Evolutionary conservation across 1,140 invertebrate species (phyloP), one percentile per base, ranked within the genome.

Genomic region (Thaumetopoea pityocampa): DNA sequence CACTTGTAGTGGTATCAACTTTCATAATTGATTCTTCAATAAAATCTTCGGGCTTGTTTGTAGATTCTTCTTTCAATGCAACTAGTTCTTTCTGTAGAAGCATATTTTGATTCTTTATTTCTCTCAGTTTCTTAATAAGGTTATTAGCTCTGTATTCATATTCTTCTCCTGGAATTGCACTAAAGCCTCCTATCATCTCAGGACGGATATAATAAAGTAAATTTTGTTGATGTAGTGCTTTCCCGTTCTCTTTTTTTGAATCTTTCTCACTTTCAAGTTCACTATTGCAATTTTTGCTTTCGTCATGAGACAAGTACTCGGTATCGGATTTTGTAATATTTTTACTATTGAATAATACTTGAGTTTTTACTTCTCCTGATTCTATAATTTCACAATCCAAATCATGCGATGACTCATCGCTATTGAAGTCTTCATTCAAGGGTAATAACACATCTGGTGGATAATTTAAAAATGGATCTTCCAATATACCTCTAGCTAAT

Each of bases 101-200:
- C 3, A 57, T 27, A 40, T 83, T 83, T 50, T 80, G 63, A 6
- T 59, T 54, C 59, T 83, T 83, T n/a, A 83, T 68, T 30, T 79
- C 67, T 42, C 76, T 52, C 11, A 83, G 37, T 50, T 78, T 80
- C 5, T 45, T 46, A 9, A 80, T 47, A 4, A 83, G 49, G 35
- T 72, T 80, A 18, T 61, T 60, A 1, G 63, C 62, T 58, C 71
- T 61, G 5, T 32, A 35, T 40, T 66, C 50, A 36, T 47, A 59
- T n/a, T 59, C 37, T 4, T 65, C 48, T 14, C 41, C 11, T 28
- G 20, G 12, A 26, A 10, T 22, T 18, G 46, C 15, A 20, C 18
- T 46, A 9, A 37, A 5, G 20, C 51, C 37, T 28, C 34, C 24
- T 33, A 43, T 8, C 12, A 53, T 26, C 42, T 64, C 33, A 28